Evolutionary conservation across 1,140 invertebrate species (phyloP).

Genomic region (Spodoptera frugiperda): DNA sequence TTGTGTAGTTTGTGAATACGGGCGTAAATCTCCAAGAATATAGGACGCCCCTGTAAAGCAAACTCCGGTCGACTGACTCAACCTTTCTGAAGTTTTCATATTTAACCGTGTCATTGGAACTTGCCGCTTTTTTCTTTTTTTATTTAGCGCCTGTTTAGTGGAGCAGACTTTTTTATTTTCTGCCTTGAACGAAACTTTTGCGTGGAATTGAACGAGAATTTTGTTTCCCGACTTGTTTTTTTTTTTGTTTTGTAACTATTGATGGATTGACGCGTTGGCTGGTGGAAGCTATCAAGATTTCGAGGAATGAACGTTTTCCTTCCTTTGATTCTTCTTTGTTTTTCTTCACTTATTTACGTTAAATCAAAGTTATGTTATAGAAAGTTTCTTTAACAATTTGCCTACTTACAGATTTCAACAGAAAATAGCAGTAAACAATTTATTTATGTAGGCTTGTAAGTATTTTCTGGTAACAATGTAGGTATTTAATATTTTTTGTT

Average conservation of each 20-base stretch:
- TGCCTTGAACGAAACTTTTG: conserved; percentile 3
- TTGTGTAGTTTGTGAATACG: not conserved
- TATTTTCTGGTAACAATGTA: too few species aligned
- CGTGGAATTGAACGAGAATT: not conserved
- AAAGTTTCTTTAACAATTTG: too few species aligned
- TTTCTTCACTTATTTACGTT: too few species aligned
- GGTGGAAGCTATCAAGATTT: too few species aligned
- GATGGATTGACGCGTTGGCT: conserved; percentile 10
- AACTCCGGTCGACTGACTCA: conserved; percentile 5
- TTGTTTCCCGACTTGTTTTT: not conserved
- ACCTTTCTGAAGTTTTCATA: conserved; percentile 43
- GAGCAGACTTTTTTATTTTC: conserved; percentile 12
- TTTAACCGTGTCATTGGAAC: conserved; percentile 44
- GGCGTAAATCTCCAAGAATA: not conserved
- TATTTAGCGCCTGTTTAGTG: conserved; percentile 9
- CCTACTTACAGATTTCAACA: too few species aligned
- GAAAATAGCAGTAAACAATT: too few species aligned
- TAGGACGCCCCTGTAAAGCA: conserved; percentile 5
- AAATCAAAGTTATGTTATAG: too few species aligned
- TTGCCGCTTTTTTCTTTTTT: conserved; percentile 18
- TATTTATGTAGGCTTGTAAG: too few species aligned
- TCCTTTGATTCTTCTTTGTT: too few species aligned
- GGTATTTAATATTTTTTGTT: too few species aligned
- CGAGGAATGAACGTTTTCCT: too few species aligned
- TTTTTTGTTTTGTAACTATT: not conserved